Evolutionary conservation across 2,113 vertebrate genomes (phyloP).

Genomic region (Eubucco bourcierii): DNA sequence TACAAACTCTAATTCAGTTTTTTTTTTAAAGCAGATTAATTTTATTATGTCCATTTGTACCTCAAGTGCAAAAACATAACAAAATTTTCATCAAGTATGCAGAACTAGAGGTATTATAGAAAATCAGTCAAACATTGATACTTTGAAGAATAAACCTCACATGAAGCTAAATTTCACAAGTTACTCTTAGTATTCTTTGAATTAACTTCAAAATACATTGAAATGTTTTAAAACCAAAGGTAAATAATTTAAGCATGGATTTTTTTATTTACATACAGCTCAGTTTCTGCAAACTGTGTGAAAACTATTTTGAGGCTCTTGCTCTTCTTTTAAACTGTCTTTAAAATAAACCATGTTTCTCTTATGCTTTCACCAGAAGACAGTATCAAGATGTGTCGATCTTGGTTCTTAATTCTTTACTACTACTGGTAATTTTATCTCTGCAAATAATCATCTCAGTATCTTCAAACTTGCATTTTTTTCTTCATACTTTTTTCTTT

Average conservation of each 20-base stretch:
- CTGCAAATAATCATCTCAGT: neutral
- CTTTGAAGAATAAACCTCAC: neutral
- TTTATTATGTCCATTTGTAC: neutral
- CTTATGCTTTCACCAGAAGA: neutral
- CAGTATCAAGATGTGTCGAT: neutral
- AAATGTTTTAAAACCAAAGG: neutral
- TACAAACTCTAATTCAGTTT: neutral
- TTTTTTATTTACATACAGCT: neutral
- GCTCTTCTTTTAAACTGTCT: neutral
- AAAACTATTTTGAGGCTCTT: neutral
- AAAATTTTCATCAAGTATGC: neutral
- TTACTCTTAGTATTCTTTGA: neutral
- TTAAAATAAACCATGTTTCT: neutral
- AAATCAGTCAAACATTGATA: neutral
- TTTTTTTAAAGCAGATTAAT: neutral
- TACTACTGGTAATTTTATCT: neutral
- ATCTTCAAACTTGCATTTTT: neutral
- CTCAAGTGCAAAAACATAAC: neutral
- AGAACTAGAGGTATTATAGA: neutral
- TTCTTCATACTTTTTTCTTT: neutral
- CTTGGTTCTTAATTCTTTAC: neutral
- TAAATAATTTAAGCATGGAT: rapidly evolving
- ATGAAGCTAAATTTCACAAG: neutral
- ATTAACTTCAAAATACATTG: neutral
- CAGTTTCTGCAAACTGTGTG: neutral